These are phyloP conservation scores for Gymnocheta viridis DNA, from an alignment of 2,888 invertebrate species.

Conservation along the genomic window DNA sequence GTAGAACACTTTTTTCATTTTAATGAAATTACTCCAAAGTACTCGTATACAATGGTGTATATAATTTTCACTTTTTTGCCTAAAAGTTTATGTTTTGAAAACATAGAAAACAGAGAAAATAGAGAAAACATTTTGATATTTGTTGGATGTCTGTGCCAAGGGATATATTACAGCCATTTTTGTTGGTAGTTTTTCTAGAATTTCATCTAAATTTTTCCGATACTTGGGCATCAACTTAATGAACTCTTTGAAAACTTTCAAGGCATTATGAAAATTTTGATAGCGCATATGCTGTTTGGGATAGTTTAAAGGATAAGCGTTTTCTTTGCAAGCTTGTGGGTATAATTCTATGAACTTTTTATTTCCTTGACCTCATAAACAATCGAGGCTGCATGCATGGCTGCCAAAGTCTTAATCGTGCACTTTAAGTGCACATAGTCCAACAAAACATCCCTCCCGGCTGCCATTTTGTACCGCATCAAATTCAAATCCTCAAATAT, in stretches of 20 bases:
- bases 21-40: too few relatives aligned
- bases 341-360: too few relatives aligned
- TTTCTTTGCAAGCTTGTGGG: too few relatives aligned
- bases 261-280: slow-evolving; percentile 75
- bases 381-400: slow-evolving; percentile 82
- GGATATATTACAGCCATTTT: slow-evolving; percentile 74
- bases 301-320: slow-evolving; percentile 76
- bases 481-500: slow-evolving; percentile 82
- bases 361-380: slow-evolving; percentile 78
- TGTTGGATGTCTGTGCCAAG: slow-evolving; percentile 78
- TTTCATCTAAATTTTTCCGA: slow-evolving; percentile 72
- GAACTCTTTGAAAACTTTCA: slow-evolving; percentile 76
- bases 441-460: slow-evolving; percentile 76
- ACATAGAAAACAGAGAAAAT: too few relatives aligned
- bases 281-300: slow-evolving; percentile 73
- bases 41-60: too few relatives aligned
- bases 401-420: slow-evolving; percentile 80
- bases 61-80: too few relatives aligned
- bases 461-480: slow-evolving; percentile 76
- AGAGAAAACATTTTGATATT: slow-evolving; percentile 80
- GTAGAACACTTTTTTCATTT: too few relatives aligned
- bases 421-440: slow-evolving; percentile 81
- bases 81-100: too few relatives aligned
- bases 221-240: slow-evolving; percentile 78
- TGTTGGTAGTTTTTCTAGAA: slow-evolving; percentile 74